Conservation (phyloP, 2,888 invertebrate genomes). For the Conops quadrifasciatus region DNA sequence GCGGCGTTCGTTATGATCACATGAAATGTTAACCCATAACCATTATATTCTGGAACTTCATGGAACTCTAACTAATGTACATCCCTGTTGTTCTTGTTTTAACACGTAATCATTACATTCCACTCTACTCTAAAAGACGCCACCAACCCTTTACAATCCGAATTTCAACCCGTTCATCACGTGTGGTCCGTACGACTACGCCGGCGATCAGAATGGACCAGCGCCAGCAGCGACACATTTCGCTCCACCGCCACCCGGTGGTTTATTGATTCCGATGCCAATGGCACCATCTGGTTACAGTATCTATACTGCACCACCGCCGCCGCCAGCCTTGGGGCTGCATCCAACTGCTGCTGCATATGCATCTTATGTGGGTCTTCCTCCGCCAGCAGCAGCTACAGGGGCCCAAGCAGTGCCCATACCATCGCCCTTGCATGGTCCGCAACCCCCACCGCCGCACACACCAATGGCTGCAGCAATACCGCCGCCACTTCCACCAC, state of each 20-base stretch:
- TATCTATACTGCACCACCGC: conserved; percentile 46
- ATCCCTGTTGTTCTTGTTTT: neutral
- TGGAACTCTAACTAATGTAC: no score
- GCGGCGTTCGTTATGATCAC: no score
- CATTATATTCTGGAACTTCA: no score
- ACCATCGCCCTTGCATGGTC: conserved; percentile 41
- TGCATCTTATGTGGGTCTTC: conserved; percentile 41
- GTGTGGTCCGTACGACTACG: conserved; percentile 42
- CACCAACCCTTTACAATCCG: conserved; percentile 37
- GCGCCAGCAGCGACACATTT: neutral
- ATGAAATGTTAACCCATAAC: no score
- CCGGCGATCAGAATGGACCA: conserved; percentile 32
- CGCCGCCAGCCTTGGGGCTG: conserved; percentile 41
- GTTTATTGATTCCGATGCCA: conserved; percentile 48
- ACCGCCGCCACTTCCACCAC: conserved; percentile 23
- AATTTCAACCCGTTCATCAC: conserved; percentile 39
- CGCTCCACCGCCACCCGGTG: conserved; percentile 38
- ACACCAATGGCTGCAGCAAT: conserved; percentile 34
- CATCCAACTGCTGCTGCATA: conserved; percentile 42
- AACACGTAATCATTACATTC: neutral
- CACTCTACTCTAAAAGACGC: conserved; percentile 31
- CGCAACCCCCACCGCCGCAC: conserved; percentile 22
- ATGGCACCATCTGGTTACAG: conserved; percentile 48
- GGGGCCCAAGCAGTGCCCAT: conserved; percentile 27
- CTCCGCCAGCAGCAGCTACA: conserved; percentile 29